phyloP scores from a whole-genome alignment of 1,140 invertebrate genomes.

The Conus ventricosus region DNA sequence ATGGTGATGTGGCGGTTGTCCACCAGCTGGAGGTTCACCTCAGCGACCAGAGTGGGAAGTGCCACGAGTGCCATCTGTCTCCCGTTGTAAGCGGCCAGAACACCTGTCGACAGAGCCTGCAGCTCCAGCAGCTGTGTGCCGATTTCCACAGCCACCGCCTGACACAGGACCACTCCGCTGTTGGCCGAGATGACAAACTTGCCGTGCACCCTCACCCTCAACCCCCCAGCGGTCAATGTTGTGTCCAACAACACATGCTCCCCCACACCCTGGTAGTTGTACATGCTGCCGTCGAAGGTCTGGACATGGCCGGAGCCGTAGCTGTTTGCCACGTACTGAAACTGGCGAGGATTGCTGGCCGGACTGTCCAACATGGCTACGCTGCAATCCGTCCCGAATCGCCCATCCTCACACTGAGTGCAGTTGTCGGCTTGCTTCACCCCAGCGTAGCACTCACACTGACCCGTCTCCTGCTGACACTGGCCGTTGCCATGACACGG shows the following conservation, averaged over 20 bases:
- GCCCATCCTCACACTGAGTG: conserved; percentile 43
- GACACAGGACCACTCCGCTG: conserved; percentile 17
- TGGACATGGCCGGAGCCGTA: conserved; percentile 47
- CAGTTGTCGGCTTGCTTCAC: conserved; percentile 44
- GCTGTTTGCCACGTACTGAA: not conserved
- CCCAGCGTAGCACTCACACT: conserved; percentile 45
- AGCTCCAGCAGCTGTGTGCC: conserved; percentile 37
- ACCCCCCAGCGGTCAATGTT: conserved; percentile 1
- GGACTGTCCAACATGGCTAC: conserved; percentile 41
- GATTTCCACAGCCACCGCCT: conserved; percentile 34
- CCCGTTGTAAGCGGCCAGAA: conserved; percentile 21
- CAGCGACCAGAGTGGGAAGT: conserved; percentile 14
- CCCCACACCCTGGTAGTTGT: conserved; percentile 47
- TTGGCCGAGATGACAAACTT: conserved; percentile 27
- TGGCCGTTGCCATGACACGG: conserved; percentile 53
- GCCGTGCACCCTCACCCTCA: conserved; percentile 9
- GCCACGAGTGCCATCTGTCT: not conserved
- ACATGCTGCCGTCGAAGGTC: conserved; percentile 55
- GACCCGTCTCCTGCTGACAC: conserved; percentile 47
- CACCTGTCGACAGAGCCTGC: not conserved
- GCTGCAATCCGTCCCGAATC: conserved; percentile 54
- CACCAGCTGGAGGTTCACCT: not conserved
- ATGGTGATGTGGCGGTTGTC: conserved; percentile 34
- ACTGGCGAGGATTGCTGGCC: not conserved
- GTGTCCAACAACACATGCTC: conserved; percentile 50